A percentile compares a stretch with the other conserved stretches of the same genome.
Conservation (phyloP, 2,888 invertebrate genomes). For the Alentia gelatinosa region DNA sequence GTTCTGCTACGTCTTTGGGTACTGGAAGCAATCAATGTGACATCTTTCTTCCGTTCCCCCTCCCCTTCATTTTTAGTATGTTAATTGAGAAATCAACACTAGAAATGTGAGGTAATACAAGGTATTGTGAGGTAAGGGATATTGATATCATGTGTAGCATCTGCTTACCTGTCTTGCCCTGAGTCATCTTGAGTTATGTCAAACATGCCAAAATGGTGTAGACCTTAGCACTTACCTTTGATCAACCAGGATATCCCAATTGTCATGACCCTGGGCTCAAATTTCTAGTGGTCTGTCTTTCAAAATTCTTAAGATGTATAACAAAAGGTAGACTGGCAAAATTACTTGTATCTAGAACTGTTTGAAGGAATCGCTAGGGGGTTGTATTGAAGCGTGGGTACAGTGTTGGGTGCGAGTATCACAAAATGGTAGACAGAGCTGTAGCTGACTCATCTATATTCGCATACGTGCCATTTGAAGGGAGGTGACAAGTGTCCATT, state of each 20-base stretch:
- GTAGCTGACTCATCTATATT: not conserved
- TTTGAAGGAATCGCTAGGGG: constrained; percentile 25
- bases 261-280: not conserved
- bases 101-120: not conserved
- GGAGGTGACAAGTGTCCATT: constrained; percentile 12
- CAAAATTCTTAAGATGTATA: constrained; percentile 4
- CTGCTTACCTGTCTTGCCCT: not conserved
- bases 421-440: constrained; percentile 11
- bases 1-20: no score
- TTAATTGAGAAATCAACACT: not conserved
- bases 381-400: constrained; percentile 20
- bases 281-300: not conserved
- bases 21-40: no score
- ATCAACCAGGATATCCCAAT: not conserved
- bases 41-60: no score
- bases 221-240: not conserved
- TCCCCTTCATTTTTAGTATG: not conserved
- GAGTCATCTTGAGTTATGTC: not conserved
- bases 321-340: constrained; percentile 29
- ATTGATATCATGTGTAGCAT: not conserved
- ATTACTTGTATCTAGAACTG: constrained; percentile 4
- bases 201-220: not conserved
- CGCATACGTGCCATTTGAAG: not conserved
- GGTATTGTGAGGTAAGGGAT: not conserved
- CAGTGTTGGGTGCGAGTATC: constrained; percentile 32